These are phyloP conservation scores for Chrysomela aeneicollis DNA, from an alignment of 2,888 invertebrate species.

Conservation along the genomic window DNA sequence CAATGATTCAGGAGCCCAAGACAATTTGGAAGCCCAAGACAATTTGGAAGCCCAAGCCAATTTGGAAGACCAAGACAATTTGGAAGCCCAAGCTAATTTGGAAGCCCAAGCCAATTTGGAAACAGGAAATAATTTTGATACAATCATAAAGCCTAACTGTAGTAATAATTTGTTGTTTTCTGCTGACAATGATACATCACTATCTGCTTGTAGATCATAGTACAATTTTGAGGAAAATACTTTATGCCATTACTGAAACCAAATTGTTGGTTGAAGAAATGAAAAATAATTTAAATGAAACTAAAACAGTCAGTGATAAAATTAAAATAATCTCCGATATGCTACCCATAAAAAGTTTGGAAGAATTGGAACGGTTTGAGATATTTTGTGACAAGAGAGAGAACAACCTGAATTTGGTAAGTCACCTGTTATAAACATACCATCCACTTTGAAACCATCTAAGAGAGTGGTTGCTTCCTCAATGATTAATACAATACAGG, in stretches of 20 bases:
- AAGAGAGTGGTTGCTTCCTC: not conserved
- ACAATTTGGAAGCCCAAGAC: too few species aligned
- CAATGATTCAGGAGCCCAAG: too few species aligned
- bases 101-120: not conserved
- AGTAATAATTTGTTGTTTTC: not conserved
- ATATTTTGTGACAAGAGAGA: slow-evolving; percentile 1
- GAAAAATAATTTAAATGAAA: not conserved
- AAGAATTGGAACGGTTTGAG: not conserved
- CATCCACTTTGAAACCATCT: not conserved
- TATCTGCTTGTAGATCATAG: not conserved
- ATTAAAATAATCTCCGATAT: not conserved
- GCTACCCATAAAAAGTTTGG: not conserved
- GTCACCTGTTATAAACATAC: not conserved
- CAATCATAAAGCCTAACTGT: not conserved
- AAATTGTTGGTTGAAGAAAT: not conserved
- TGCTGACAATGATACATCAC: not conserved
- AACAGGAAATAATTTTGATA: not conserved
- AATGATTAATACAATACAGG: not conserved
- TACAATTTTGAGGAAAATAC: not conserved
- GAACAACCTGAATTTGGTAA: slow-evolving; percentile 4
- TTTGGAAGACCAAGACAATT: too few species aligned
- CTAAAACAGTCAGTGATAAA: not conserved
- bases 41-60: too few species aligned
- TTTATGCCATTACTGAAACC: not conserved
- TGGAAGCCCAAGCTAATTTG: not conserved